A percentile compares a stretch with the other conserved stretches of the same genome.
Conservation (phyloP, 2,888 invertebrate genomes). For the Hypena proboscidalis region DNA sequence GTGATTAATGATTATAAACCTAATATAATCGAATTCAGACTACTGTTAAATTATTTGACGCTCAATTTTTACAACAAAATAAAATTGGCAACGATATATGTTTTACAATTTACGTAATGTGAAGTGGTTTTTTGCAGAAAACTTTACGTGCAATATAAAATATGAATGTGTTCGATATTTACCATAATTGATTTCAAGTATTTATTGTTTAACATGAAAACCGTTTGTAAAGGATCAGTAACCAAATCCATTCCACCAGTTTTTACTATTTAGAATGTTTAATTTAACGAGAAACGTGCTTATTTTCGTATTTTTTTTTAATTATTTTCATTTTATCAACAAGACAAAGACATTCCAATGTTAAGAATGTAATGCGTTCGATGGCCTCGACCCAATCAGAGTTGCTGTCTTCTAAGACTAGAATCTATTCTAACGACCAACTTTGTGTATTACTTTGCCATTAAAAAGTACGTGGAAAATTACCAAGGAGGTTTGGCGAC, state of each 20-base stretch:
- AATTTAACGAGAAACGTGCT: too few relatives aligned
- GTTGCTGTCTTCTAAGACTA: slow-evolving; percentile 60
- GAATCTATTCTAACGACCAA: slow-evolving; percentile 63
- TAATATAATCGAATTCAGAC: neutral
- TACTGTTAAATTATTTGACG: neutral
- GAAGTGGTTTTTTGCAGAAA: too few relatives aligned
- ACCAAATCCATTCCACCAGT: too few relatives aligned
- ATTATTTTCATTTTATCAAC: slow-evolving; percentile 49
- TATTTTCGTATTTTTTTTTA: too few relatives aligned
- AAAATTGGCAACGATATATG: neutral
- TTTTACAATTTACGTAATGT: too few relatives aligned
- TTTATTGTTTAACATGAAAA: too few relatives aligned
- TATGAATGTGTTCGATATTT: too few relatives aligned
- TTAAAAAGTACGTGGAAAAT: slow-evolving; percentile 74
- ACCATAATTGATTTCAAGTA: too few relatives aligned
- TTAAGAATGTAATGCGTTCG: slow-evolving; percentile 53
- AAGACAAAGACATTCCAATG: slow-evolving; percentile 46
- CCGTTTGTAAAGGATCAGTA: too few relatives aligned
- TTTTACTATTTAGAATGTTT: too few relatives aligned
- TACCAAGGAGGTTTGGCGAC: slow-evolving; percentile 66
- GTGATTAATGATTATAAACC: neutral
- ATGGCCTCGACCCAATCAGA: slow-evolving; percentile 59
- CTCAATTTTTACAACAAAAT: neutral
- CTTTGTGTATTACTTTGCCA: slow-evolving; percentile 78
- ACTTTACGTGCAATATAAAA: too few relatives aligned